phyloP scores from a whole-genome alignment of 2,113 vertebrate genomes.

The Stomatorhinus ivindoensis region DNA sequence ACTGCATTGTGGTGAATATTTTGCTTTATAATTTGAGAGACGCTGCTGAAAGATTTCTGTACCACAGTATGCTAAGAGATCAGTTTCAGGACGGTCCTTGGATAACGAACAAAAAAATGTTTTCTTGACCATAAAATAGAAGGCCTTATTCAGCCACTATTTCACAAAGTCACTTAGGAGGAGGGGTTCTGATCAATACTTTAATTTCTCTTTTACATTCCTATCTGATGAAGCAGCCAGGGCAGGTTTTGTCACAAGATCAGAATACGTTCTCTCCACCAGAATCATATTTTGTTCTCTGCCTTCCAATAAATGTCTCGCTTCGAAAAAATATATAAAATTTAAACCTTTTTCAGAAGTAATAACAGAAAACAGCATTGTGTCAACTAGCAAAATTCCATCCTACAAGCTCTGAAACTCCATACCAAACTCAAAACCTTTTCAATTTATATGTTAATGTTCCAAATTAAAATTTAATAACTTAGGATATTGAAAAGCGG shows the following conservation, averaged over 20 bases:
- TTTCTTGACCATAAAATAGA: neutral
- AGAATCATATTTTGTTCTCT: conserved; percentile 46
- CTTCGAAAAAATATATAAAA: conserved; percentile 49
- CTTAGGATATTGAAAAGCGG: conserved; percentile 98
- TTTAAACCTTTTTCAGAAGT: conserved; percentile 26
- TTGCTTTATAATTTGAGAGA: neutral
- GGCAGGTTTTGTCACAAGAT: neutral
- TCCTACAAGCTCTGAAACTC: conserved; percentile 53
- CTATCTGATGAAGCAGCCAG: neutral
- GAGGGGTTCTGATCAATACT: neutral
- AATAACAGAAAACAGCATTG: conserved; percentile 56
- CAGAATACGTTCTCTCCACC: neutral
- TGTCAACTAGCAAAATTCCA: conserved; percentile 64
- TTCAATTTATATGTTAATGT: conserved; percentile 99
- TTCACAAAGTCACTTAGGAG: neutral
- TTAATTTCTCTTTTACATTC: neutral
- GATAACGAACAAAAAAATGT: neutral
- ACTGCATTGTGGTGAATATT: neutral
- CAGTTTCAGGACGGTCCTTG: neutral
- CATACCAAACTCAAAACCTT: conserved; percentile 72
- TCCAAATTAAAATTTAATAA: conserved; percentile 99
- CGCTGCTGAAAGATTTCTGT: neutral
- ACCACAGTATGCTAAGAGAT: neutral
- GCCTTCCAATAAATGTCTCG: conserved; percentile 37
- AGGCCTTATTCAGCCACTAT: neutral